Evolutionary conservation across 2,797 vertebrate genomes (phyloP), one percentile per base, ranked within the genome.

Genomic region (Gymnoscopelus braueri): DNA sequence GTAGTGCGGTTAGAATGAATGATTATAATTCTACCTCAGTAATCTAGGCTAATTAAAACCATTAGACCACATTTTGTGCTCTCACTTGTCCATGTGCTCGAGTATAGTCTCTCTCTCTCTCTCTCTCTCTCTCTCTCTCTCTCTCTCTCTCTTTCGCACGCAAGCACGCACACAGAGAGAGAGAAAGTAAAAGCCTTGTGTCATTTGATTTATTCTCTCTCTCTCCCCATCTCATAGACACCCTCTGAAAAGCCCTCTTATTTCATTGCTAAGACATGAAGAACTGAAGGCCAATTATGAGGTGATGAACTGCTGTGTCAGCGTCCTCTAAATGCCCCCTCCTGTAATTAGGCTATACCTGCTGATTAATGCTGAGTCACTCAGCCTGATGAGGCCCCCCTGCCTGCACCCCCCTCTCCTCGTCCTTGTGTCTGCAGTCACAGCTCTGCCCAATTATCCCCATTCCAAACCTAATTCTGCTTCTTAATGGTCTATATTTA

Each of bases 241-340:
- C 48, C 10, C 48, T 13, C 13, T 13, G 4, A 13, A 48, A 51
- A 51, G n/a, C 12, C 13, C 14, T 51, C 12, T 51, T 15, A n/a
- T 51, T 3, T 51, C 50, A 13, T 51, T 51, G 81, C 48, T 79
- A 10, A 71, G 80, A 75, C 69, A 75, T 73, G 63, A 77, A 85
- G 68, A 58, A 52, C 60, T 63, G 60, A 71, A 60, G 74, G 60
- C 68, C 68, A 62, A 72, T 86, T 83, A 80, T 64, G 66, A 63
- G 53, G 60, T 75, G 53, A 86, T 83, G 58, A 83, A 65, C 64
- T 84, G 82, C 72, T 51, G 71, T 52, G 70, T 88, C 81, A 83
- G 80, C 76, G 39, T 84, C 80, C 74, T 86, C 77, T 81, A 85
- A 89, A 80, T 47, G 75, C 81, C 56, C 60, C 81, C 74, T 74